Evolutionary conservation across 2,888 invertebrate species (phyloP).

Genomic region (Tanypteryx hageni): DNA sequence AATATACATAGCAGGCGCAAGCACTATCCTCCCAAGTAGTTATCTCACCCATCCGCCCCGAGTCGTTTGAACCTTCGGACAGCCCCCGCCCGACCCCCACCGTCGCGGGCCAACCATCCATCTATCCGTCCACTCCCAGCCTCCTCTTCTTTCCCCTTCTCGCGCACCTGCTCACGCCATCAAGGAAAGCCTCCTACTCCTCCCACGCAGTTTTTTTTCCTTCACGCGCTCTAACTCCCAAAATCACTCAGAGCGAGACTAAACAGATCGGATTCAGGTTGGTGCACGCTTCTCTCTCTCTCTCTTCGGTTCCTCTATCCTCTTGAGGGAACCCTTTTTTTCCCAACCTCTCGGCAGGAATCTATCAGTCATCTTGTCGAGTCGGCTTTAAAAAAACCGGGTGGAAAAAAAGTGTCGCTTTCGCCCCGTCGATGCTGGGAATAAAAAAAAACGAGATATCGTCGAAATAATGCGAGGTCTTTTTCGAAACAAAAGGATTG

Average conservation of each 20-base stretch:
- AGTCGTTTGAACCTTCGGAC: neutral
- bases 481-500: no score
- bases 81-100: neutral
- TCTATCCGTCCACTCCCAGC: neutral
- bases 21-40: no score
- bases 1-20: neutral
- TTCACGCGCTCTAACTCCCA: neutral
- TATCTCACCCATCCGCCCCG: neutral
- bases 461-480: no score
- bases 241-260: slow-evolving; percentile 32
- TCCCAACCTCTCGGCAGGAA: neutral
- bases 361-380: no score
- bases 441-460: no score
- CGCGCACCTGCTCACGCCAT: neutral
- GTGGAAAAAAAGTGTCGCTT: no score
- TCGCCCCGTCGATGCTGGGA: no score
- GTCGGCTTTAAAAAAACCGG: no score
- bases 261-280: slow-evolving; percentile 45
- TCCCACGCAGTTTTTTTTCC: neutral
- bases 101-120: neutral
- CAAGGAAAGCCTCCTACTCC: neutral
- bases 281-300: neutral
- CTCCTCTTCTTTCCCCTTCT: neutral
- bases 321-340: neutral
- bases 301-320: neutral